These are phyloP conservation scores for Nesogale talazaci DNA, from an alignment of 2,113 vertebrate genomes.

Conservation along the genomic window DNA sequence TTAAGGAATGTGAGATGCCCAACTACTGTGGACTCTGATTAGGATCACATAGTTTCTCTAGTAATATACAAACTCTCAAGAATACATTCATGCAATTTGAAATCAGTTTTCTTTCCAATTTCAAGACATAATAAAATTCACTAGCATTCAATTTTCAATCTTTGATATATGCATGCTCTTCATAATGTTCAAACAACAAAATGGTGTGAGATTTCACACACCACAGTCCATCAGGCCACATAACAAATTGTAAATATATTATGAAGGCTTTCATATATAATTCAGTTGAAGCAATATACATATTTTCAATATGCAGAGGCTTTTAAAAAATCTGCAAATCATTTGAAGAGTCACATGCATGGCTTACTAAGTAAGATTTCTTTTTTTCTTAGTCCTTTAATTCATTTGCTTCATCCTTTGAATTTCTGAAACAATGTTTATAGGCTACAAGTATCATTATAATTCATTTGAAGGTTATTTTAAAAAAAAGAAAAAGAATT, in stretches of 20 bases:
- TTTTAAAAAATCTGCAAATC: constrained; percentile 4
- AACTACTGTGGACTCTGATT: neutral
- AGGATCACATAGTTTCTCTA: neutral
- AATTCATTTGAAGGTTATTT: neutral
- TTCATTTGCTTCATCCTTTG: constrained; percentile 29
- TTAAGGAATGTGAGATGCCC: neutral
- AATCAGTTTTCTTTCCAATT: constrained; percentile 23
- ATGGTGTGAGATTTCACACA: neutral
- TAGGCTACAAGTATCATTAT: neutral
- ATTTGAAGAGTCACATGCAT: neutral
- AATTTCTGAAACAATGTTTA: neutral
- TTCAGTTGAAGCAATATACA: neutral
- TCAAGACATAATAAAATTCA: neutral
- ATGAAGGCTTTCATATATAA: neutral
- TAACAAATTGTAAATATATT: neutral
- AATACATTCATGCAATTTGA: neutral
- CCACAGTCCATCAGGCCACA: neutral
- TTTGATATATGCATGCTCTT: neutral
- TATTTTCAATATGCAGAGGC: constrained; percentile 1
- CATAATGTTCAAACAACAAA: neutral
- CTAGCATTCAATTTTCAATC: neutral
- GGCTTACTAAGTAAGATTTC: neutral
- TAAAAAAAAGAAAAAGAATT: constrained; percentile 42
- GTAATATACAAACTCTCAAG: neutral
- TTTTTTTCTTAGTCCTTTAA: constrained; percentile 9